Evolutionary conservation across 2,888 invertebrate species (phyloP).

Genomic region (Eupithecia vulgata): DNA sequence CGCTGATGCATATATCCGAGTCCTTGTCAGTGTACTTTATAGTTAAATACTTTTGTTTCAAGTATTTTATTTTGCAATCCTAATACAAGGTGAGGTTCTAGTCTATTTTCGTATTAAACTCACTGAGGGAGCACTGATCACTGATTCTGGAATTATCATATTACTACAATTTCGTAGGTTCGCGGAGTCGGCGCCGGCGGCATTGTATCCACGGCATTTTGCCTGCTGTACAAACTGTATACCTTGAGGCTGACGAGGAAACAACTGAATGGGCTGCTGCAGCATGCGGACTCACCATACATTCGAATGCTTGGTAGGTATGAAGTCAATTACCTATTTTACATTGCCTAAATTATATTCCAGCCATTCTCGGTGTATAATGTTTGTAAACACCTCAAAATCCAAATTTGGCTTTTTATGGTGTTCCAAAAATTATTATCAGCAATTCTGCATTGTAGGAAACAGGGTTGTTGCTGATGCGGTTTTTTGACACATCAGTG

Average conservation of each 20-base stretch:
- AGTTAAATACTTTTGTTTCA: too few relatives aligned
- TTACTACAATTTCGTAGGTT: slow-evolving; percentile 84
- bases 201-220: slow-evolving; percentile 99
- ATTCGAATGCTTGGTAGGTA: slow-evolving; percentile 95
- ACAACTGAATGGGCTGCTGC: slow-evolving; percentile 97
- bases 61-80: too few relatives aligned
- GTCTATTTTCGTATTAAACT: not conserved
- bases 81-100: too few relatives aligned
- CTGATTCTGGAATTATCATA: slow-evolving; percentile 13
- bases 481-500: too few relatives aligned
- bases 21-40: not conserved
- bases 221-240: slow-evolving; percentile 98
- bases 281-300: slow-evolving; percentile 98
- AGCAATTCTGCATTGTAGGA: too few relatives aligned
- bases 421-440: too few relatives aligned
- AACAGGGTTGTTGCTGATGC: too few relatives aligned
- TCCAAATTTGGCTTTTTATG: too few relatives aligned
- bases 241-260: slow-evolving; percentile 98
- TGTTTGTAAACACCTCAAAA: too few relatives aligned
- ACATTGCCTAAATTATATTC: not conserved
- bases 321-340: slow-evolving; percentile 22
- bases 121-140: not conserved
- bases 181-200: slow-evolving; percentile 99
- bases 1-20: too few relatives aligned
- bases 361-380: too few relatives aligned